phyloP scores from a whole-genome alignment of 2,888 invertebrate genomes.

The Lucinisca nassula region DNA sequence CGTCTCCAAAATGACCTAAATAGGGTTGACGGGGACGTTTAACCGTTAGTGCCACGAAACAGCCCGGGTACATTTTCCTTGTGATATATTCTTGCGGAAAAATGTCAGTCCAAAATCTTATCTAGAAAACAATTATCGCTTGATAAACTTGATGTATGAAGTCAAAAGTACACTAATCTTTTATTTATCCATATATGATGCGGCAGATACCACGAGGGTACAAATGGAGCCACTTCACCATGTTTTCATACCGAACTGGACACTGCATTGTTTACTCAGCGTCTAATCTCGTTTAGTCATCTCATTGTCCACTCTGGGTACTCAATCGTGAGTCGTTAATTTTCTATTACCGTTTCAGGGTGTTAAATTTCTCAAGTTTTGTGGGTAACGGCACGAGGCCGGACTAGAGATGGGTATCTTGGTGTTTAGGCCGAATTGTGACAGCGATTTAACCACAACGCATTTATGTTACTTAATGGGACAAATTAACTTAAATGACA shows the following conservation, averaged over 20 bases:
- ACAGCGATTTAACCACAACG: neutral
- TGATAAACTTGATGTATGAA: no score
- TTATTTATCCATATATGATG: neutral
- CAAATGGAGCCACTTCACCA: neutral
- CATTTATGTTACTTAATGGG: no score
- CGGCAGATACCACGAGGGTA: neutral
- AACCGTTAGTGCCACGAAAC: no score
- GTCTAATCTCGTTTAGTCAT: constrained; percentile 5
- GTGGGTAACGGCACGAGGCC: neutral
- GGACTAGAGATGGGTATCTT: neutral
- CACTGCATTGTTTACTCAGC: neutral
- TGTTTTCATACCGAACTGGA: neutral
- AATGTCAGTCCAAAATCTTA: no score
- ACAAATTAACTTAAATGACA: no score
- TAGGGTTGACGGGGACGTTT: no score
- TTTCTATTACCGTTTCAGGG: neutral
- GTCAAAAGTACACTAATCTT: no score
- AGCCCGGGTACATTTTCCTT: no score
- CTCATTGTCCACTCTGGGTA: neutral
- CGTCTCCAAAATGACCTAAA: no score
- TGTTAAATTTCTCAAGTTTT: neutral
- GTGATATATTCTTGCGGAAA: no score
- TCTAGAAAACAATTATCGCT: no score
- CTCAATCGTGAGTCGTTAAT: neutral
- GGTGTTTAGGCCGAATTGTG: neutral